These are phyloP conservation scores for Ericerus pela DNA, from an alignment of 1,140 invertebrate species.

Conservation along the genomic window DNA sequence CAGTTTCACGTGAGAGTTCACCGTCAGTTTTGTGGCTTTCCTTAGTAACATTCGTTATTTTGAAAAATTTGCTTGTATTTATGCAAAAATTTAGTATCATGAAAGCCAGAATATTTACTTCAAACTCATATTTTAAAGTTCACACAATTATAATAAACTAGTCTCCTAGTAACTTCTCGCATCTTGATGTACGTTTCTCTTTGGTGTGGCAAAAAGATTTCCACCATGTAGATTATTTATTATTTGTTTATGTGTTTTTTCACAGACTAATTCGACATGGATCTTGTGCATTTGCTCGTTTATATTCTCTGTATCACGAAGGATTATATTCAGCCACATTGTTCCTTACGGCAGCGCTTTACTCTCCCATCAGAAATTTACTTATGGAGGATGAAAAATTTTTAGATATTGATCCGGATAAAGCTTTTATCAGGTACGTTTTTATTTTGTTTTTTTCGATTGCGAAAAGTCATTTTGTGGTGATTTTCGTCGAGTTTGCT, in stretches of 20 bases:
- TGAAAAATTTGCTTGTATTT: no score
- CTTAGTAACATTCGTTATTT: no score
- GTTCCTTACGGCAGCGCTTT: constrained; percentile 81
- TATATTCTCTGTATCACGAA: constrained; percentile 82
- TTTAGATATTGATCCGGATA: constrained; percentile 82
- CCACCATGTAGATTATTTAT: not conserved
- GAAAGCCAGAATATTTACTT: no score
- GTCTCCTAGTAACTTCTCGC: not conserved
- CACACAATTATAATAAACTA: not conserved
- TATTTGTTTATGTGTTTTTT: constrained; percentile 14
- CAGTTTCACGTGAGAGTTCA: no score
- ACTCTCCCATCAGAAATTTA: constrained; percentile 81
- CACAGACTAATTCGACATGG: constrained; percentile 59
- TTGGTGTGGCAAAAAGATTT: not conserved
- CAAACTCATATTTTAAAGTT: not conserved
- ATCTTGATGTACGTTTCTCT: not conserved
- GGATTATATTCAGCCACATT: constrained; percentile 78
- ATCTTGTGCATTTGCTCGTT: constrained; percentile 71
- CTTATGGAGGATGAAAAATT: constrained; percentile 85
- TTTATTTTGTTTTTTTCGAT: not conserved
- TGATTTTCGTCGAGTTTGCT: no score
- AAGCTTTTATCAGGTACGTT: constrained; percentile 51
- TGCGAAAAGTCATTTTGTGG: not conserved
- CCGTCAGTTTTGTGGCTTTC: no score
- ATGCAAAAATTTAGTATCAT: no score